Evolutionary conservation across 2,888 invertebrate species (phyloP), one percentile per base, ranked within the genome.

Genomic region (Drosophila mettleri): DNA sequence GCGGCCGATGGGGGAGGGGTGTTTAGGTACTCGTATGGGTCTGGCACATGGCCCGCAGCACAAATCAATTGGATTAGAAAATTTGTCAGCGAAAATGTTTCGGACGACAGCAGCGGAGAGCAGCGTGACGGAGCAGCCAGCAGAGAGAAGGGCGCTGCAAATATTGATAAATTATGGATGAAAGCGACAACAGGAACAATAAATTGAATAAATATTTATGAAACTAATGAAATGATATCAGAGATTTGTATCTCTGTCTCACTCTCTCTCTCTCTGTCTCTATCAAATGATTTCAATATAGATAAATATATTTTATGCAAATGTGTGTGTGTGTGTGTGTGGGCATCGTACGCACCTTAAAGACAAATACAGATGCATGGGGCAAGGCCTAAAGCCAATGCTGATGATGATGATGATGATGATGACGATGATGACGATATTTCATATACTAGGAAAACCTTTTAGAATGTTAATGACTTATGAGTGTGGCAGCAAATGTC

Each of bases 181-280:
- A 69, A 63, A 74, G 74, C 83, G 73, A 68, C 78, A 74, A 64
- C 67, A 22, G 16, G 6, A 66, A 68, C 63, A 82, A 65, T 53
- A 81, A 80, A 83, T 86, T 86, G 81, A 86, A 86, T 88, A 88
- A 86, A 83, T 83, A 83, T 83, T 83, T 83, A 83, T 86, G 88
- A 86, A 88, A 88, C 88, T 88, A 83, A 83, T 83, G 80, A 83
- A 88, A 88, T 86, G 86, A 87, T 80, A 88, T 86, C 84, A 69
- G 58, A 55, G 33, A 62, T 62, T 62, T 64, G 43, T 52, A 1
- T 46, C 33, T 60, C 22, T 22, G 22, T 31, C 29, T 18, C 16
- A n/a, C 33, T 60, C 22, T 22, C 33, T 31, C 29, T 18, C 16
- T 46, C 33, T 60, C 22, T 22, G 22, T 31, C 29, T 18, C 16